Percentiles rank a stretch among this genome's conserved stretches.
These are phyloP conservation scores for Phylloscopus trochiloides DNA, from an alignment of 2,113 vertebrate species.

Conservation along the genomic window DNA sequence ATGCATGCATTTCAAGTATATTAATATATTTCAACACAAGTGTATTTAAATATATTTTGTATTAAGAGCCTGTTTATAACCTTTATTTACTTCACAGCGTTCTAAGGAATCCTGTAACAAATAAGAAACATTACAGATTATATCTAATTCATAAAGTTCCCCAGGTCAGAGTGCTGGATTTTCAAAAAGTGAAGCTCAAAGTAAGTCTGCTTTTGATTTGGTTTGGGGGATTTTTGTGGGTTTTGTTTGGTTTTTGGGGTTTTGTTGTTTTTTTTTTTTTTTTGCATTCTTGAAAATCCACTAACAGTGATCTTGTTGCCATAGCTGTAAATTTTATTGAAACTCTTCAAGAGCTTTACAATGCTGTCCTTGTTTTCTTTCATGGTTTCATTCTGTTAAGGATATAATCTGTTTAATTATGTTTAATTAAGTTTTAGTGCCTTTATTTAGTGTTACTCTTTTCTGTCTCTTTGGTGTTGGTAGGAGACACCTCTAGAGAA, in stretches of 20 bases:
- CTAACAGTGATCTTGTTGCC: background rate
- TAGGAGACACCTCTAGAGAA: background rate
- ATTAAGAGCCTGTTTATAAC: background rate
- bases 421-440: background rate
- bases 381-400: background rate
- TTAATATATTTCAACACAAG: background rate
- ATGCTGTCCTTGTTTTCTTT: background rate
- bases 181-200: conserved; percentile 97
- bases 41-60: background rate
- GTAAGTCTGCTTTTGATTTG: conserved; percentile 69
- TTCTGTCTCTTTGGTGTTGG: background rate
- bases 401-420: background rate
- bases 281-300: background rate
- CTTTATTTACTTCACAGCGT: conserved; percentile 74
- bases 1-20: background rate
- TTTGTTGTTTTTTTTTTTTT: background rate
- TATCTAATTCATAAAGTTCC: conserved; percentile 95
- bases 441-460: background rate
- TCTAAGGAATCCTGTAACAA: conserved; percentile 95
- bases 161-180: conserved; percentile 94
- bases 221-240: background rate
- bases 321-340: background rate
- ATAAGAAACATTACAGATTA: conserved; percentile 97
- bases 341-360: background rate
- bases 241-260: no score